Conservation (phyloP, 2,113 vertebrate genomes). For the Sturnira hondurensis region DNA sequence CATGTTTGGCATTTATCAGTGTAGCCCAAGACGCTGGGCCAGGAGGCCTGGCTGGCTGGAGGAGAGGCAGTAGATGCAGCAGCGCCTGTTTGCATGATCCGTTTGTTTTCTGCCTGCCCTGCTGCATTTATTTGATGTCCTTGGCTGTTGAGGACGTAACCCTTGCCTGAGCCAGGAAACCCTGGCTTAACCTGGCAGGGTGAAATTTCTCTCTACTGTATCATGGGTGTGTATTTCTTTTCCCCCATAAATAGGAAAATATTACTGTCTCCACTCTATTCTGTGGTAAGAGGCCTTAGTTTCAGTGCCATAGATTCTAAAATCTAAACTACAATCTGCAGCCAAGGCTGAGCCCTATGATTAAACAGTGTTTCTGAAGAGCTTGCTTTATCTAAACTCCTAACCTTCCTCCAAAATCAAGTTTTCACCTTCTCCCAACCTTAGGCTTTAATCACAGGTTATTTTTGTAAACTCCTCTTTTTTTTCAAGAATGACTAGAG, state of each 20-base stretch:
- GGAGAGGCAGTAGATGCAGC: neutral
- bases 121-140: neutral
- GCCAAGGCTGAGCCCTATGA: neutral
- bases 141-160: neutral
- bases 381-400: neutral
- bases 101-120: neutral
- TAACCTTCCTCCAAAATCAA: neutral
- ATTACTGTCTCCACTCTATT: neutral
- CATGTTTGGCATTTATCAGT: neutral
- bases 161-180: neutral
- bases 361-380: neutral
- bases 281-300: neutral
- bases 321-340: neutral
- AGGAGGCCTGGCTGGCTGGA: neutral
- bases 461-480: neutral
- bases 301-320: constrained; percentile 13
- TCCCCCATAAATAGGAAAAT: neutral
- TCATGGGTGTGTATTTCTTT: neutral
- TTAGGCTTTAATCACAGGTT: neutral
- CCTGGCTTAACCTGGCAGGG: neutral
- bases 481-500: neutral
- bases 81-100: neutral
- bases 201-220: neutral
- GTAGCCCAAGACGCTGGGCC: neutral
- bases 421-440: neutral